Evolutionary conservation across 2,888 invertebrate genomes (phyloP).

Genomic region (Cosmorhoe ocellata): DNA sequence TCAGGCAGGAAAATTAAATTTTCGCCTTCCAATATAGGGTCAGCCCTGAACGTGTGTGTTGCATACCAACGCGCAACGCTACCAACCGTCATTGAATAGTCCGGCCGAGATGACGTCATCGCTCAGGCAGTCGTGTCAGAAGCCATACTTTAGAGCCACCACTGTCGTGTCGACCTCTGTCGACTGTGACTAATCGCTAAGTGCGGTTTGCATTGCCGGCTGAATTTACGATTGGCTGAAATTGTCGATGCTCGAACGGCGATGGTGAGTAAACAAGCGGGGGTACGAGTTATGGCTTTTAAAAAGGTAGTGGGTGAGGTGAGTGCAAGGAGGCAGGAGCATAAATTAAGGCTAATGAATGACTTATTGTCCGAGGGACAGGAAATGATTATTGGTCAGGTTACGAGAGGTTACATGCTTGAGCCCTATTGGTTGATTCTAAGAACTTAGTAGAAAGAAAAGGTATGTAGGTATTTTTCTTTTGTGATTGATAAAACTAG

Average conservation of each 20-base stretch:
- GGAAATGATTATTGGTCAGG: conserved; percentile 77
- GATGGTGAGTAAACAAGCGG: conserved; percentile 41
- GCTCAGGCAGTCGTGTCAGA: conserved; percentile 71
- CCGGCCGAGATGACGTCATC: conserved; percentile 68
- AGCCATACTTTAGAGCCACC: conserved; percentile 60
- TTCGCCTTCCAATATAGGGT: conserved; percentile 38
- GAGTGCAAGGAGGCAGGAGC: conserved; percentile 61
- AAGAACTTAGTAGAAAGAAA: background rate
- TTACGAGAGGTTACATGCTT: conserved; percentile 51
- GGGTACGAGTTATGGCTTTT: conserved; percentile 40
- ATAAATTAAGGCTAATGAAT: conserved; percentile 81
- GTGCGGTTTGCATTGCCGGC: conserved; percentile 56
- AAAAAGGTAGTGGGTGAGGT: conserved; percentile 55
- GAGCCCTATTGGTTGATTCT: conserved; percentile 4
- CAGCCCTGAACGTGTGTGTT: conserved; percentile 35
- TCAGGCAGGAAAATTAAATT: conserved; percentile 24
- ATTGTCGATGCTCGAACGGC: conserved; percentile 35
- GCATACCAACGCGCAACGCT: conserved; percentile 23
- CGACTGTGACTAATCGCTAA: conserved; percentile 47
- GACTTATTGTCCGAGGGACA: conserved; percentile 76
- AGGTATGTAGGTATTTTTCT: too few relatives aligned
- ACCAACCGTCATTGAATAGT: conserved; percentile 61
- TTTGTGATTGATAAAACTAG: too few relatives aligned
- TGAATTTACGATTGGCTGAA: conserved; percentile 45
- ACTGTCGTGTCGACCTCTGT: conserved; percentile 32